Conservation (phyloP, 1,140 invertebrate genomes). For the Armadillidium nasatum region DNA sequence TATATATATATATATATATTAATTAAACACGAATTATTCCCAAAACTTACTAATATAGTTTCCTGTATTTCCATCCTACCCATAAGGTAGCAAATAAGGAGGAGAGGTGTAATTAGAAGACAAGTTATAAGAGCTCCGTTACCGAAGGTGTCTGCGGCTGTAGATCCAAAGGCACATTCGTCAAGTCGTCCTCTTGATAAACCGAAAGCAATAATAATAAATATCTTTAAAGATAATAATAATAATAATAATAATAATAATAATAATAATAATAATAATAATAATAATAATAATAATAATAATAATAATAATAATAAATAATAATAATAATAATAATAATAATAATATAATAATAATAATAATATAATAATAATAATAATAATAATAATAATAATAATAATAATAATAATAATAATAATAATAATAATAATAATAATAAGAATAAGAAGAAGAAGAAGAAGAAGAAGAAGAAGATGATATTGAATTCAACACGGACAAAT, state of each 20-base stretch:
- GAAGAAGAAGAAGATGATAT: too few relatives aligned
- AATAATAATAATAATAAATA: not conserved
- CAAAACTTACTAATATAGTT: slow-evolving; percentile 31
- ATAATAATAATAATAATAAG: too few relatives aligned
- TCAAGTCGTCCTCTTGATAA: not conserved
- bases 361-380: too few relatives aligned
- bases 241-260: not conserved
- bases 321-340: not conserved
- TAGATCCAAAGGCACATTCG: not conserved
- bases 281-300: not conserved
- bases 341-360: not conserved
- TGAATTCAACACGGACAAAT: too few relatives aligned
- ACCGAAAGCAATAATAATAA: not conserved
- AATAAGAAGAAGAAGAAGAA: too few relatives aligned
- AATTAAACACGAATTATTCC: too few relatives aligned
- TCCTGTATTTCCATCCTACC: slow-evolving; percentile 30
- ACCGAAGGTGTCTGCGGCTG: slow-evolving; percentile 6
- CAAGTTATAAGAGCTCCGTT: slow-evolving; percentile 27
- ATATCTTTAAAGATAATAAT: not conserved
- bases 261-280: not conserved
- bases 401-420: too few relatives aligned
- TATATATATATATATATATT: too few relatives aligned
- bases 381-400: too few relatives aligned
- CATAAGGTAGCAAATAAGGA: slow-evolving; percentile 33
- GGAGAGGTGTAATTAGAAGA: slow-evolving; percentile 31